Evolutionary conservation across 1,140 invertebrate genomes (phyloP), one percentile per base, ranked within the genome.

Genomic region (Drosophila pandora): DNA sequence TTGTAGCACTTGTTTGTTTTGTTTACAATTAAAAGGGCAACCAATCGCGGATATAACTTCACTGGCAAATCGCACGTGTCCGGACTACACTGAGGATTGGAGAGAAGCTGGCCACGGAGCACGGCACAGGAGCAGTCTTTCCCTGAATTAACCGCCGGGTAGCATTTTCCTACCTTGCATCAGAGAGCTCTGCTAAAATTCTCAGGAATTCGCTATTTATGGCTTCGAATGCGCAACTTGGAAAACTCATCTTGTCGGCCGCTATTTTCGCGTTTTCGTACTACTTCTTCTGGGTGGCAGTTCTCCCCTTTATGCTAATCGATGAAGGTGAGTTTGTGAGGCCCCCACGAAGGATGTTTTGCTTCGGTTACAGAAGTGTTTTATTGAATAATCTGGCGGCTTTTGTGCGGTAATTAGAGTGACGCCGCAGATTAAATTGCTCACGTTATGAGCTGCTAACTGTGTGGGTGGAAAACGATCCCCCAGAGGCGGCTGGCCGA

Each of bases 221-320:
- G 90, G 90, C 90, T 83, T 85, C 90, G 63, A 90, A 91, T 90
- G 90, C 90, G 52, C 87, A 89, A 47, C 71, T 93, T 39, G 95
- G 95, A 39, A 94, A 94, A 91, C 60, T 93, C 37, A 92, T 95
- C 75, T 90, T 95, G 60, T 92, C 94, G 64, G 68, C 92, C 21
- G 93, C 93, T 9, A 85, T 93, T 2, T 76, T 92, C 21, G 71
- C 94, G 39, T 95, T 95, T 80, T 43, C 93, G 1, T 93, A 95
- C 69, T 94, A 95, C 60, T 93, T 95, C 23, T 89, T 95, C 59
- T 96, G 95, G 95, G 90, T 95, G 13, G 94, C 95, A 41, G 93
- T 94, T 28, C 92, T 95, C 56, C 95, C 95, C 2, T 95, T 96
- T 76, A 93, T 95, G 70, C 94, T 95, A 56, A 85, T 92, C 68